phyloP scores from a whole-genome alignment of 2,888 invertebrate genomes.

The Peribatodes rhomboidaria region DNA sequence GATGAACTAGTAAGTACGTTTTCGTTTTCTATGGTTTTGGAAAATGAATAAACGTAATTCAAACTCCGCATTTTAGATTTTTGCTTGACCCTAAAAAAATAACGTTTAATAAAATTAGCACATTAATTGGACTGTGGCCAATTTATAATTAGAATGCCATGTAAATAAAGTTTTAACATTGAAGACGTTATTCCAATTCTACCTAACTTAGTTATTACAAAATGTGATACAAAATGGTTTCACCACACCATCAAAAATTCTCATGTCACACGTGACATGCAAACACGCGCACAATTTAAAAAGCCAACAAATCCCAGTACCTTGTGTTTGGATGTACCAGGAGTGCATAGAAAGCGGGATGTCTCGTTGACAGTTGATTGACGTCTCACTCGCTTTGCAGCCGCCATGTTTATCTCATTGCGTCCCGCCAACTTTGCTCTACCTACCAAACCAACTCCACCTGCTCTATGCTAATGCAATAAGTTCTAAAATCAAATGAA shows the following conservation, averaged over 20 bases:
- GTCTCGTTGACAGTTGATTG: slow-evolving; percentile 83
- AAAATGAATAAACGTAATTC: too few relatives aligned
- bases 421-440: slow-evolving; percentile 54
- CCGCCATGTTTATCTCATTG: slow-evolving; percentile 83
- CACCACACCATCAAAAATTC: slow-evolving; percentile 55
- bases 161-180: background rate
- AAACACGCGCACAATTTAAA: slow-evolving; percentile 59
- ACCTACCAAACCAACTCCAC: slow-evolving; percentile 30
- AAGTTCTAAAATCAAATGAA: slow-evolving; percentile 50
- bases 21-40: background rate
- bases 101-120: too few relatives aligned
- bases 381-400: slow-evolving; percentile 81
- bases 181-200: slow-evolving; percentile 16
- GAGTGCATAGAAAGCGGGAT: slow-evolving; percentile 79
- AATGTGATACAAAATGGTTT: slow-evolving; percentile 52
- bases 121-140: background rate
- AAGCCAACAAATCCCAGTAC: slow-evolving; percentile 65
- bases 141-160: background rate
- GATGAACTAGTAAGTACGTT: too few relatives aligned
- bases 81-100: too few relatives aligned
- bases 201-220: slow-evolving; percentile 46
- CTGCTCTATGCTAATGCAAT: slow-evolving; percentile 33
- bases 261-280: slow-evolving; percentile 51
- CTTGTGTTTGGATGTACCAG: slow-evolving; percentile 75
- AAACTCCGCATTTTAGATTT: too few relatives aligned